phyloP scores from a whole-genome alignment of 2,888 invertebrate species.

The Aelia acuminata region DNA sequence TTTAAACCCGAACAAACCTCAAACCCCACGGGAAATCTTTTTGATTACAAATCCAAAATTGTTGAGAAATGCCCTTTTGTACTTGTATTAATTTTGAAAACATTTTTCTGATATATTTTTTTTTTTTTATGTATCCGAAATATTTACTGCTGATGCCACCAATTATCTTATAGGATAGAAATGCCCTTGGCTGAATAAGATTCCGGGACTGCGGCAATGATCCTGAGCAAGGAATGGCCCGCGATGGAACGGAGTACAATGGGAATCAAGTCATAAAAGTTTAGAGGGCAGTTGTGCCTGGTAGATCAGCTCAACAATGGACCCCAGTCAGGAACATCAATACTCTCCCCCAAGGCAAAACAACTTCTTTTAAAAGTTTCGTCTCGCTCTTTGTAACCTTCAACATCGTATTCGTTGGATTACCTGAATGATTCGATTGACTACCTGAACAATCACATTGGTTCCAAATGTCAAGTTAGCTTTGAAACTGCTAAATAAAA shows the following conservation, averaged over 20 bases:
- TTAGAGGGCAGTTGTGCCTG: slow-evolving; percentile 22
- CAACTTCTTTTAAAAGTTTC: background rate
- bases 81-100: too few relatives aligned
- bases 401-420: background rate
- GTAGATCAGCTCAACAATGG: slow-evolving; percentile 11
- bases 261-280: slow-evolving; percentile 26
- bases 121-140: too few relatives aligned
- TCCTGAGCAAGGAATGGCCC: background rate
- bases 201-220: background rate
- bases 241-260: background rate
- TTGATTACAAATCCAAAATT: too few relatives aligned
- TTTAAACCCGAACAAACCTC: too few relatives aligned
- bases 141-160: too few relatives aligned
- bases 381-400: background rate
- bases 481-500: too few relatives aligned
- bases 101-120: too few relatives aligned
- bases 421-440: too few relatives aligned
- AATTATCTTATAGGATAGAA: too few relatives aligned
- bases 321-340: background rate
- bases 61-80: too few relatives aligned
- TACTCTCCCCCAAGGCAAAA: background rate
- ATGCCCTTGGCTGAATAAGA: background rate
- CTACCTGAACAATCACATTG: background rate
- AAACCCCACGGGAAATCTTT: too few relatives aligned
- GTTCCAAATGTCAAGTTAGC: background rate